Percentiles rank a stretch among this genome's conserved stretches.
Conservation (phyloP, 2,797 vertebrate genomes). For the Lagodon rhomboides region DNA sequence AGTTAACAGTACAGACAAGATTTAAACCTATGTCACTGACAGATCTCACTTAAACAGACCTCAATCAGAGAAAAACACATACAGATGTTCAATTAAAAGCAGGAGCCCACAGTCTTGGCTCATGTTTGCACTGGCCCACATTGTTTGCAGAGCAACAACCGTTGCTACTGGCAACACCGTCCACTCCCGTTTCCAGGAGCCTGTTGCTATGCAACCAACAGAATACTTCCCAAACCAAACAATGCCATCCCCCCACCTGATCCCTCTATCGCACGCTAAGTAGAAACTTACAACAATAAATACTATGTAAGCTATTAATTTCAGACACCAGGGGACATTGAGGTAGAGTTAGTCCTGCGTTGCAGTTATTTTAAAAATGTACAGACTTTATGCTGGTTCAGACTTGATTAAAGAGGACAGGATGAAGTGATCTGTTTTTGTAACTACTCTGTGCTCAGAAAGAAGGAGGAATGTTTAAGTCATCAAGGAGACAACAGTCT, state of each 20-base stretch:
- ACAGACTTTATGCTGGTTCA: slow-evolving; percentile 65
- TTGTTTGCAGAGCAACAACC: slow-evolving; percentile 98
- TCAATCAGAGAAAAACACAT: slow-evolving; percentile 90
- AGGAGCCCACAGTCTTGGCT: slow-evolving; percentile 88
- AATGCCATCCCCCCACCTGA: slow-evolving; percentile 92
- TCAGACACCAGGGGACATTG: slow-evolving; percentile 78
- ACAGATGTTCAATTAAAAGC: slow-evolving; percentile 95
- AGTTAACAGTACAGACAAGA: slow-evolving; percentile 61
- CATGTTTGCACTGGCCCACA: slow-evolving; percentile 91
- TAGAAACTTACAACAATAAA: slow-evolving; percentile 91
- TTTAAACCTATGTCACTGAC: slow-evolving; percentile 78
- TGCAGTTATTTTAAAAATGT: slow-evolving; percentile 71
- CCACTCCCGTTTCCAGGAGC: slow-evolving; percentile 93
- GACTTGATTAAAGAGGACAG: slow-evolving; percentile 61
- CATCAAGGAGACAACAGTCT: slow-evolving; percentile 63
- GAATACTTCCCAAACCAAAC: slow-evolving; percentile 99
- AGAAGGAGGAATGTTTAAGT: slow-evolving; percentile 73
- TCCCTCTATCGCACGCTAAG: slow-evolving; percentile 90
- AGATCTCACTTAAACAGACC: slow-evolving; percentile 75
- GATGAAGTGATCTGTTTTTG: slow-evolving; percentile 60
- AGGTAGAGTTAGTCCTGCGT: slow-evolving; percentile 79
- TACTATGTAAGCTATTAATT: slow-evolving; percentile 92
- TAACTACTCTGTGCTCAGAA: slow-evolving; percentile 54
- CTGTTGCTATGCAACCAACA: slow-evolving; percentile 92
- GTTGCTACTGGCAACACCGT: slow-evolving; percentile 94